A percentile compares a stretch with the other conserved stretches of the same genome.
Evolutionary conservation across 2,113 vertebrate genomes (phyloP).

Genomic region (Smithornis capensis): DNA sequence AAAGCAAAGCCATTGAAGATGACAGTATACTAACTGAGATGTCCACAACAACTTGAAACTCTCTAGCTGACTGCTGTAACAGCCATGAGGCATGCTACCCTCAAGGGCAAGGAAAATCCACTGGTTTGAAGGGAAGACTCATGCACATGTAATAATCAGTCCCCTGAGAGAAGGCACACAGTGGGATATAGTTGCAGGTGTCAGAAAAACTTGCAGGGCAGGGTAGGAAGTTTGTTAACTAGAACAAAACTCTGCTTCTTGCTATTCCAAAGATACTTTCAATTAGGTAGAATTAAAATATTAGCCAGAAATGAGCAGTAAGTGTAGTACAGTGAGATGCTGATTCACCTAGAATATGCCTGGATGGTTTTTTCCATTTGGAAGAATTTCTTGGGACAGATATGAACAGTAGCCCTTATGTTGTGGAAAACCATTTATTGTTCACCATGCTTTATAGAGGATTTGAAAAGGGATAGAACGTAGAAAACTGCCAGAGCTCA

Average conservation of each 20-base stretch:
- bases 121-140: background rate
- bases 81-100: background rate
- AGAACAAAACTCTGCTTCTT: background rate
- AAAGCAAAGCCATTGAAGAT: background rate
- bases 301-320: background rate
- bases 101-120: background rate
- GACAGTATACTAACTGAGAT: background rate
- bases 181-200: background rate
- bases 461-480: background rate
- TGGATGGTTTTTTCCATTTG: background rate
- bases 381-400: background rate
- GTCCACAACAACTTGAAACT: background rate
- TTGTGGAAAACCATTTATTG: background rate
- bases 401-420: background rate
- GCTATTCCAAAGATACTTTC: background rate
- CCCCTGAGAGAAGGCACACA: background rate
- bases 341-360: background rate
- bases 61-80: background rate
- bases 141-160: rapidly evolving
- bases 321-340: background rate
- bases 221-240: background rate
- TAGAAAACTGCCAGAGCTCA: background rate
- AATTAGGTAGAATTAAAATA: background rate
- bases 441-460: background rate
- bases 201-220: background rate